Evolutionary conservation across 2,113 vertebrate species (phyloP), one percentile per base, ranked within the genome.

Genomic region (Columba livia): DNA sequence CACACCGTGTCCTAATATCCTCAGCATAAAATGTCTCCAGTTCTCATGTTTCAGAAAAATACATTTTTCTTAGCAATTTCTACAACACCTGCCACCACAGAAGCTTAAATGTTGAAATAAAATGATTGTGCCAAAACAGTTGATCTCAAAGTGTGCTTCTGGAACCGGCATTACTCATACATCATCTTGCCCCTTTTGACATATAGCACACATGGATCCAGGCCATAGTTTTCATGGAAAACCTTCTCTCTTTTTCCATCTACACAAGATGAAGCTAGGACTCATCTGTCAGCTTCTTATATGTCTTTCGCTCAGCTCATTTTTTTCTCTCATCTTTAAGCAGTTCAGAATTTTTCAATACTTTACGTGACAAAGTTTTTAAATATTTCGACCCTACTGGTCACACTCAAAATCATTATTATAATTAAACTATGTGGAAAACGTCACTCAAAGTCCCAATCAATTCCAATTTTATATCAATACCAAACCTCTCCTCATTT

Each of bases 151-250:
- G 21, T 10, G 23, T 36, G 26, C 13, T 42, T 38, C 42, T 40
- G 61, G 36, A 42, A 26, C n/a, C 1, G 0, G 48, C 34, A 32
- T 28, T n/a, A 44, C 10, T 89, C 28, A n/a, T 24, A 23, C 12
- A 50, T 23, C 18, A 51, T 31, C 44, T 25, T 80, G 28, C 29
- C 32, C 34, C 7, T 12, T 69, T 57, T 53, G 42, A 64, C 29
- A 28, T 31, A 17, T 1, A 38, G 25, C 44, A 47, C 21, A 21
- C 0, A 0, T 17, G 12, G 32, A 80, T 38, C 18, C 12, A 58
- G 17, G 25, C 28, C 28, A 21, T 1, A 16, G 5, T 24, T 74
- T 54, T 44, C 40, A 64, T 2, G 26, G 50, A 18, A 86, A 64
- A 53, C 14, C 19, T 20, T 53, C 21, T 20, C 20, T 56, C 34